phyloP scores from a whole-genome alignment of 2,888 invertebrate species.

The Drosophila pseudotalamancana region DNA sequence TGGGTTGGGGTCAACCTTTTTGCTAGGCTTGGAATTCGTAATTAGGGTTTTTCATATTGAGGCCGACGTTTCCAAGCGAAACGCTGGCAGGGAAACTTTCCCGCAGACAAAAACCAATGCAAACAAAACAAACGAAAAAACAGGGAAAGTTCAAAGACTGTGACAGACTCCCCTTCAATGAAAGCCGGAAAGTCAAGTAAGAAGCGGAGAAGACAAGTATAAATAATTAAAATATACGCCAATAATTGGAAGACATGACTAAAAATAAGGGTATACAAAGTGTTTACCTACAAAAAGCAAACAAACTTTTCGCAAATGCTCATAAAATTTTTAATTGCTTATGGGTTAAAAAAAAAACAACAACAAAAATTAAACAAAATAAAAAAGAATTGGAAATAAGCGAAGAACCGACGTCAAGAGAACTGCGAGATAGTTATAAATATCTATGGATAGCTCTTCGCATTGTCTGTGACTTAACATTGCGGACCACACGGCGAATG shows the following conservation, averaged over 20 bases:
- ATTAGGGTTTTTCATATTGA: constrained; percentile 49
- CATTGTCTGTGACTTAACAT: constrained; percentile 18
- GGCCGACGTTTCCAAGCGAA: constrained; percentile 2
- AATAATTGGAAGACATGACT: constrained; percentile 28
- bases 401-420: constrained; percentile 12
- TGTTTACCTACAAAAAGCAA: neutral
- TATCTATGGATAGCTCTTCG: constrained; percentile 12
- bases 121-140: constrained; percentile 29
- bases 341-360: neutral
- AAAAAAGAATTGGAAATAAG: neutral
- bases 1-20: constrained; percentile 35
- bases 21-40: constrained; percentile 47
- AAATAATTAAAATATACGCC: constrained; percentile 38
- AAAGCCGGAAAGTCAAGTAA: constrained; percentile 1
- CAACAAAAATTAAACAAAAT: no score
- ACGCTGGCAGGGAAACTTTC: constrained; percentile 2
- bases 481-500: constrained; percentile 39
- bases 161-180: neutral
- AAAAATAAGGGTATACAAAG: constrained; percentile 23
- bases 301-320: constrained; percentile 3
- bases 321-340: constrained; percentile 28
- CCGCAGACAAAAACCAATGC: constrained; percentile 35
- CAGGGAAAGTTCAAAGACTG: constrained; percentile 48
- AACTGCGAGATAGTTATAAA: constrained; percentile 29
- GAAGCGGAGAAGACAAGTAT: constrained; percentile 4